phyloP scores from a whole-genome alignment of 64 coral and sea anemone species.

The Astreopora myriophthalma region DNA sequence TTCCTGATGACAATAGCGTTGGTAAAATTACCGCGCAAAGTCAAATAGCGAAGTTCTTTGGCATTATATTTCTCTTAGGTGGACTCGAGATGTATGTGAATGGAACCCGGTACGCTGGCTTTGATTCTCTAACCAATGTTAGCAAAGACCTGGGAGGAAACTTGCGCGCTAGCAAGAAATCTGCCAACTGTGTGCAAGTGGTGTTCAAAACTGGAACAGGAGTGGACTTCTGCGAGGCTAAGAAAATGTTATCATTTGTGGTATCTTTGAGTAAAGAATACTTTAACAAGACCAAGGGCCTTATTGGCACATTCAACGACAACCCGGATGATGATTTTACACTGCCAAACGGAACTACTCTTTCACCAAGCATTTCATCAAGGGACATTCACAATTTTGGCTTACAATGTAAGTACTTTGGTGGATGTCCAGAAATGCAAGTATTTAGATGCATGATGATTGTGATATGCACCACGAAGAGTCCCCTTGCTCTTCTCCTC shows the following conservation, averaged over 20 bases:
- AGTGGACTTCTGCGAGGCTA: slow-evolving; percentile 30
- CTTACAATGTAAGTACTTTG: slow-evolving; percentile 34
- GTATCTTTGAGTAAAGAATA: background rate
- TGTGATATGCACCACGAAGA: no score
- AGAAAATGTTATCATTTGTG: slow-evolving; percentile 11
- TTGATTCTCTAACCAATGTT: background rate
- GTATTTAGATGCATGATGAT: no score
- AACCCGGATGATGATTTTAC: slow-evolving; percentile 51
- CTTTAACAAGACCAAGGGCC: slow-evolving; percentile 50
- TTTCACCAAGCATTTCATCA: background rate
- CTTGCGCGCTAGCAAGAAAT: background rate
- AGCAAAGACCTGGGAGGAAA: slow-evolving; percentile 11
- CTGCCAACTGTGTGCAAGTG: background rate
- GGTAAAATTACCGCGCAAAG: no score
- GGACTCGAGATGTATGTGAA: background rate
- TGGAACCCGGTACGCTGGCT: background rate
- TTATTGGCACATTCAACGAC: slow-evolving; percentile 47
- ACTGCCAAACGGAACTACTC: slow-evolving; percentile 60
- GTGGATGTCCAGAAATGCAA: background rate
- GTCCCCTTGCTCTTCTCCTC: no score
- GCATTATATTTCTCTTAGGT: background rate
- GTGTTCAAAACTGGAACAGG: slow-evolving; percentile 26
- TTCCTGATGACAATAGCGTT: background rate
- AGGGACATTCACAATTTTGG: slow-evolving; percentile 61
- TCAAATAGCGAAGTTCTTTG: background rate